Evolutionary conservation across 2,113 vertebrate genomes (phyloP).

Genomic region (Eolophus roseicapilla): DNA sequence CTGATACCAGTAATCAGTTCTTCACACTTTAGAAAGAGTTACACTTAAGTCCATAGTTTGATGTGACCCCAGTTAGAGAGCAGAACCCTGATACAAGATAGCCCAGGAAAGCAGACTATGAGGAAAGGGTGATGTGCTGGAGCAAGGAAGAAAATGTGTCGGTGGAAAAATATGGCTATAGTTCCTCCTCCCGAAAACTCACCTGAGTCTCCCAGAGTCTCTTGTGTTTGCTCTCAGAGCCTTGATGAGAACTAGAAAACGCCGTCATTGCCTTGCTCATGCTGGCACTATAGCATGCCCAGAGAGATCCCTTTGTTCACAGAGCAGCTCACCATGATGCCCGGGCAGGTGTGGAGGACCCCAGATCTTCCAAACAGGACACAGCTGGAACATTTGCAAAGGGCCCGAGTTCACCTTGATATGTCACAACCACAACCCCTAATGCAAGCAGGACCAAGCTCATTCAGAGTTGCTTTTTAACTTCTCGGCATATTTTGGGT

Average conservation of each 20-base stretch:
- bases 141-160: neutral
- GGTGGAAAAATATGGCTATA: neutral
- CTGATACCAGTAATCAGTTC: neutral
- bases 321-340: neutral
- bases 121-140: neutral
- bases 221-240: neutral
- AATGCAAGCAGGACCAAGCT: neutral
- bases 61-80: neutral
- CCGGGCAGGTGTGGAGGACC: neutral
- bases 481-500: neutral
- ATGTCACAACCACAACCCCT: neutral
- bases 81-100: neutral
- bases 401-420: neutral
- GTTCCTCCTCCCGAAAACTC: neutral
- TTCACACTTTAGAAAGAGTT: neutral
- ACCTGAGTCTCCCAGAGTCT: neutral
- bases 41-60: neutral
- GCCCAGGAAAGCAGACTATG: neutral
- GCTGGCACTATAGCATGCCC: neutral
- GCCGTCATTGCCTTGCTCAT: neutral
- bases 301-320: neutral
- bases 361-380: neutral
- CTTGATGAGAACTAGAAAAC: neutral
- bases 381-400: neutral
- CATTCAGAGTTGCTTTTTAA: neutral